Conservation (phyloP, 2,113 vertebrate genomes). For the Neogale vison region DNA sequence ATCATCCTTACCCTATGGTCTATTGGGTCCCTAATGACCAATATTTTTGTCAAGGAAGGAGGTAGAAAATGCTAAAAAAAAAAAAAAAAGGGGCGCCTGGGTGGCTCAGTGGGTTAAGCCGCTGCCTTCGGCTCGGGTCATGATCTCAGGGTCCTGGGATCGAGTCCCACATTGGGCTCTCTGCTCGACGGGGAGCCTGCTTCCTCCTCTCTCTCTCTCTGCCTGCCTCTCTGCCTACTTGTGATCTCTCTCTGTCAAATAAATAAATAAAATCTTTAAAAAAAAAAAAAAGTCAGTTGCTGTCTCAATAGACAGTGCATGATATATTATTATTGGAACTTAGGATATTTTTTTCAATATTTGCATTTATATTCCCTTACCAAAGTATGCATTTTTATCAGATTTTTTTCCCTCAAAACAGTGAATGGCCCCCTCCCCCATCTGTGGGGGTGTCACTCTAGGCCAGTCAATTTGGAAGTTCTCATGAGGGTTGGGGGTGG, state of each 20-base stretch:
- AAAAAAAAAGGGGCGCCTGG: too few species aligned
- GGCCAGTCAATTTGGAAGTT: background rate
- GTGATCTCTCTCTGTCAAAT: too few species aligned
- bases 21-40: background rate
- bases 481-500: too few species aligned
- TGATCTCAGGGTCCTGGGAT: too few species aligned
- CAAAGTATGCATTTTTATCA: background rate
- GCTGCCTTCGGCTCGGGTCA: too few species aligned
- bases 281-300: background rate
- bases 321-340: background rate
- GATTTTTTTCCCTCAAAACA: background rate
- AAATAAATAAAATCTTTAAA: too few species aligned
- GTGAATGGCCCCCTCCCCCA: background rate
- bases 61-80: background rate
- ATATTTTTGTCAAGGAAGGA: background rate
- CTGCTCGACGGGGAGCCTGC: too few species aligned
- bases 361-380: background rate
- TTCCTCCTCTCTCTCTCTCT: too few species aligned
- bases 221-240: too few species aligned
- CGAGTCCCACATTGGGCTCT: too few species aligned
- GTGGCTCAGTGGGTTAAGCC: too few species aligned
- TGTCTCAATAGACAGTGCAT: background rate
- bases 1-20: background rate
- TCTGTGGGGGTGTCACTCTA: background rate
- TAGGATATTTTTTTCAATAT: background rate